A percentile compares a stretch with the other conserved stretches of the same genome.
These are phyloP conservation scores for Ianthella basta DNA, from an alignment of 37 sponge, comb jelly and placozoan genomes.

Conservation along the genomic window DNA sequence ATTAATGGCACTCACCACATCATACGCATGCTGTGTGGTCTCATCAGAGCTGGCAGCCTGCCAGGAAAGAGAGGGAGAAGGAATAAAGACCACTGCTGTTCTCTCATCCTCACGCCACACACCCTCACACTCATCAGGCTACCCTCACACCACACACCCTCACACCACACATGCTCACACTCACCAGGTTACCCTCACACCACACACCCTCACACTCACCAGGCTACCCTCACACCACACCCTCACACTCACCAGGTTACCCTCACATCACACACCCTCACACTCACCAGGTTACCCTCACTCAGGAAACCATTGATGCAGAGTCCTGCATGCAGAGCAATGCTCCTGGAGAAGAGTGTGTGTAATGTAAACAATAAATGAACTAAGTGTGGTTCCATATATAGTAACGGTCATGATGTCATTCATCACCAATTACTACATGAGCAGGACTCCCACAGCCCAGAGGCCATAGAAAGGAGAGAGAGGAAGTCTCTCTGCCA, in stretches of 20 bases:
- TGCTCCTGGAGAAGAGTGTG: conserved; percentile 68
- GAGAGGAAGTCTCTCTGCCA: neutral
- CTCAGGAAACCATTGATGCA: conserved; percentile 62
- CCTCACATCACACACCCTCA: no score
- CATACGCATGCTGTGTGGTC: conserved; percentile 80
- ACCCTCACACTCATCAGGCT: no score
- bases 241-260: no score
- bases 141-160: neutral
- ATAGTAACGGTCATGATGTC: no score
- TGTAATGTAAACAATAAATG: no score
- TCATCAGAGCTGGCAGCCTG: conserved; percentile 84
- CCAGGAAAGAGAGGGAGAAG: neutral
- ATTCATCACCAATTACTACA: no score
- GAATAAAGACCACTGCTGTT: neutral
- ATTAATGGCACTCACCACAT: conserved; percentile 55
- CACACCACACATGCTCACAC: neutral
- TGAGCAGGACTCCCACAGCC: no score
- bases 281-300: conserved; percentile 71
- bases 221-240: no score
- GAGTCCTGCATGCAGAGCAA: conserved; percentile 80
- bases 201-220: neutral
- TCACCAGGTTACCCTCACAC: neutral
- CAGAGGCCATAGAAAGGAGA: neutral
- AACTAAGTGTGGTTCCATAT: no score
- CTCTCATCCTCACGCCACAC: no score